Evolutionary conservation across 2,113 vertebrate species (phyloP).

Genomic region (Aspidoscelis tigris): DNA sequence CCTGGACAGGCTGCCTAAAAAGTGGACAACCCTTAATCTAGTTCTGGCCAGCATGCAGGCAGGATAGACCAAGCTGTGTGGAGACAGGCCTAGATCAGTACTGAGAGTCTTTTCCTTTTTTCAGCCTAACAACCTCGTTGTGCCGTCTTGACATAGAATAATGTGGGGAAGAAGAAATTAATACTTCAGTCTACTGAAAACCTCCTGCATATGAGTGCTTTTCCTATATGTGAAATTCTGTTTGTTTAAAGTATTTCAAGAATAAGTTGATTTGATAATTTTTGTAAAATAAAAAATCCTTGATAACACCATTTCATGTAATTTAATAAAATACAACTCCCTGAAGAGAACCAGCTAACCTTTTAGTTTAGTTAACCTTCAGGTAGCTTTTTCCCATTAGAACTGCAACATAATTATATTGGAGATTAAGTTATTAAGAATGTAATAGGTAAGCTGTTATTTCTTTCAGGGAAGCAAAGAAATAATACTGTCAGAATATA

Average conservation of each 20-base stretch:
- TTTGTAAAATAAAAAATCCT: slow-evolving; percentile 64
- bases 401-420: slow-evolving; percentile 52
- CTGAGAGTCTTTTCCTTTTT: too few species aligned
- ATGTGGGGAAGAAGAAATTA: too few species aligned
- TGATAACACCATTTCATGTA: slow-evolving; percentile 62
- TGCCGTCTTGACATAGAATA: too few species aligned
- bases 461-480: slow-evolving; percentile 46
- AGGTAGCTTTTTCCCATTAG: background rate
- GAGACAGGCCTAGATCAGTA: too few species aligned
- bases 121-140: too few species aligned
- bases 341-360: slow-evolving; percentile 59
- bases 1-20: too few species aligned
- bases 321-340: slow-evolving; percentile 59
- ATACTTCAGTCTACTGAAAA: too few species aligned
- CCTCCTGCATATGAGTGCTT: too few species aligned
- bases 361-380: slow-evolving; percentile 65
- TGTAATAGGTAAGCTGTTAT: slow-evolving; percentile 52
- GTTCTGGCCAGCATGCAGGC: too few species aligned
- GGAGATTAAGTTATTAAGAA: slow-evolving; percentile 55
- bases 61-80: too few species aligned
- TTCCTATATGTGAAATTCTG: background rate
- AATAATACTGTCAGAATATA: background rate
- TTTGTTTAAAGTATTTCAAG: slow-evolving; percentile 51
- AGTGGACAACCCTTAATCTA: too few species aligned
- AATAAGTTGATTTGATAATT: slow-evolving; percentile 54